Conservation (phyloP, 2,113 vertebrate species). For the Paradoxurus hermaphroditus region DNA sequence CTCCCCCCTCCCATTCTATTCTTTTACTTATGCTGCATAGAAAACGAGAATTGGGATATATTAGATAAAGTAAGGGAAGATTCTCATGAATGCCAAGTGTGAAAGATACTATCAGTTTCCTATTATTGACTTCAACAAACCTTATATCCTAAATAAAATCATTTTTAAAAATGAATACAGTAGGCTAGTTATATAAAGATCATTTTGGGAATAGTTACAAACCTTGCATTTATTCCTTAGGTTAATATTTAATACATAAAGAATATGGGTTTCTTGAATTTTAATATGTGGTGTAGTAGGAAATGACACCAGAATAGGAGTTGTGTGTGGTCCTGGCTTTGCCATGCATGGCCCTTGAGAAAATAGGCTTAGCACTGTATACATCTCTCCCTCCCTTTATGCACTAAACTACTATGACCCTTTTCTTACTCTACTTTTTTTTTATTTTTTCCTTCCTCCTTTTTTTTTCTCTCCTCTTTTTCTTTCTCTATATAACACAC, state of each 20-base stretch:
- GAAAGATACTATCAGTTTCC: background rate
- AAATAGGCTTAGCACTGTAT: background rate
- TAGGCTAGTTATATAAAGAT: background rate
- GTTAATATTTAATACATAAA: background rate
- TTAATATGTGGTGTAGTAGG: background rate
- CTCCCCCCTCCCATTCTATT: background rate
- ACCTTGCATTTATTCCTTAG: background rate
- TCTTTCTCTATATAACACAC: background rate
- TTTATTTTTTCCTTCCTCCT: background rate
- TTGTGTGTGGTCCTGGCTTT: background rate
- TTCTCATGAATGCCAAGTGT: background rate
- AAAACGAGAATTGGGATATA: background rate
- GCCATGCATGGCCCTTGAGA: background rate
- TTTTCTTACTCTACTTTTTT: background rate
- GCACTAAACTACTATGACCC: background rate
- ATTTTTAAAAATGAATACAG: background rate
- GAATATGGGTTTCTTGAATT: background rate
- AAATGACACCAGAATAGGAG: background rate
- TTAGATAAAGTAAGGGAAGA: background rate
- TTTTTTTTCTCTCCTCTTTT: background rate
- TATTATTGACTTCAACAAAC: background rate
- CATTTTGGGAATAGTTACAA: background rate
- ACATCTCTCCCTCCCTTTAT: background rate
- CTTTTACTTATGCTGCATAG: background rate
- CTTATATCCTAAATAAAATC: background rate